Conservation (phyloP, 2,888 invertebrate species). For the Troides aeacus region DNA sequence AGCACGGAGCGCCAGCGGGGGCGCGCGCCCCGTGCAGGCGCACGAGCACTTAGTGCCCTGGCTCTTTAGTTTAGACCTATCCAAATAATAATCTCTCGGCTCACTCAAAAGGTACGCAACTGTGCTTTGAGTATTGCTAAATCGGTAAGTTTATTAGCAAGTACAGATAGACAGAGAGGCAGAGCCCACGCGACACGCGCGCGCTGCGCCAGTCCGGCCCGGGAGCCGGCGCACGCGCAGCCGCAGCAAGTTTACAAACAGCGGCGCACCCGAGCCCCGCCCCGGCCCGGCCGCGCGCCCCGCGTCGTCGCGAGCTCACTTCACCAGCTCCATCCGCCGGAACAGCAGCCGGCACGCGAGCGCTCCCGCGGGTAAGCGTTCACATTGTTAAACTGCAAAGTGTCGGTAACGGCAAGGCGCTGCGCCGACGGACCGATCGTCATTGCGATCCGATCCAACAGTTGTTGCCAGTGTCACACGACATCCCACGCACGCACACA, state of each 20-base stretch:
- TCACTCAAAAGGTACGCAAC: no score
- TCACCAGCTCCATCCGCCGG: not conserved
- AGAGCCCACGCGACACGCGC: no score
- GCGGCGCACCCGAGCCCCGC: not conserved
- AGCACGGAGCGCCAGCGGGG: no score
- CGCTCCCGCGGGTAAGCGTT: not conserved
- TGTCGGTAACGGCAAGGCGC: not conserved
- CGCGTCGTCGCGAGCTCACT: not conserved
- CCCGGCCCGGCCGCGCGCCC: not conserved
- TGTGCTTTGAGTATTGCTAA: no score
- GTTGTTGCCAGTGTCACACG: not conserved
- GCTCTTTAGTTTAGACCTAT: no score
- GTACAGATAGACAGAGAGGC: no score
- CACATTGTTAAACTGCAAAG: not conserved
- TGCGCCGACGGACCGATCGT: not conserved
- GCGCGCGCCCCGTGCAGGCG: no score
- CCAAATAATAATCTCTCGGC: no score
- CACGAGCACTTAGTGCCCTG: no score
- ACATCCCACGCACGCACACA: not conserved
- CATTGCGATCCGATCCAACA: not conserved
- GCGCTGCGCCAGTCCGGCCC: slow-evolving; percentile 1
- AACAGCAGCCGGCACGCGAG: not conserved
- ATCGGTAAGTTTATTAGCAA: no score
- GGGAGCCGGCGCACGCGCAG: not conserved
- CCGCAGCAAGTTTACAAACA: not conserved